These are phyloP conservation scores for Neolamprologus brichardi DNA, from an alignment of 2,113 vertebrate genomes.

Conservation along the genomic window DNA sequence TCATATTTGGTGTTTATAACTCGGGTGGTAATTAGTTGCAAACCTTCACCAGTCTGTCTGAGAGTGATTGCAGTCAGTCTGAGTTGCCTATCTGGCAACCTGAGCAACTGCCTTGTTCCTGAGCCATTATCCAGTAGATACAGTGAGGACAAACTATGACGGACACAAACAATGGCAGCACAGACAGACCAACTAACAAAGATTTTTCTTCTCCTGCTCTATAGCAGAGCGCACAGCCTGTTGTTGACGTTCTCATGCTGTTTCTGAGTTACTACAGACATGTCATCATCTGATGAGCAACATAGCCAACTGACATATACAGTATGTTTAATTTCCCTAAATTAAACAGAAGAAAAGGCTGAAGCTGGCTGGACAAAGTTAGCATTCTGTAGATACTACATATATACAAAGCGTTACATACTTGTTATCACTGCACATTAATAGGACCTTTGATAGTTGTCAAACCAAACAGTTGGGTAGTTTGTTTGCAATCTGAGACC, in stretches of 20 bases:
- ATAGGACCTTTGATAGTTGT: background rate
- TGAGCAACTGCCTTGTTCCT: background rate
- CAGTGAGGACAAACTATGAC: background rate
- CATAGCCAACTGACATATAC: background rate
- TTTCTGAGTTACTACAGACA: background rate
- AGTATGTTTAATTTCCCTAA: background rate
- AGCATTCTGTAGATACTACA: background rate
- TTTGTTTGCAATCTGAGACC: background rate
- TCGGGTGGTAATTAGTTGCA: background rate
- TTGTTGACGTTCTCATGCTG: background rate
- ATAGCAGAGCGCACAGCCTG: background rate
- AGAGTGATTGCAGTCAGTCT: background rate
- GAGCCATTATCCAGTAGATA: background rate
- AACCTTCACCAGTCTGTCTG: background rate
- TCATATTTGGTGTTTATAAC: background rate
- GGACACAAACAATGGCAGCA: background rate
- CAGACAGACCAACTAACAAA: background rate
- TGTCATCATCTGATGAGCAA: background rate
- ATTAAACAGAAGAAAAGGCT: background rate
- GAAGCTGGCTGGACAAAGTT: background rate
- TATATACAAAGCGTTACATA: background rate
- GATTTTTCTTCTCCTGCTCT: background rate
- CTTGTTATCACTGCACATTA: background rate
- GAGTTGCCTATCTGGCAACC: background rate
- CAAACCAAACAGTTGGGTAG: background rate